These are phyloP conservation scores for Sialia sialis DNA, from an alignment of 2,113 vertebrate species.

Conservation along the genomic window DNA sequence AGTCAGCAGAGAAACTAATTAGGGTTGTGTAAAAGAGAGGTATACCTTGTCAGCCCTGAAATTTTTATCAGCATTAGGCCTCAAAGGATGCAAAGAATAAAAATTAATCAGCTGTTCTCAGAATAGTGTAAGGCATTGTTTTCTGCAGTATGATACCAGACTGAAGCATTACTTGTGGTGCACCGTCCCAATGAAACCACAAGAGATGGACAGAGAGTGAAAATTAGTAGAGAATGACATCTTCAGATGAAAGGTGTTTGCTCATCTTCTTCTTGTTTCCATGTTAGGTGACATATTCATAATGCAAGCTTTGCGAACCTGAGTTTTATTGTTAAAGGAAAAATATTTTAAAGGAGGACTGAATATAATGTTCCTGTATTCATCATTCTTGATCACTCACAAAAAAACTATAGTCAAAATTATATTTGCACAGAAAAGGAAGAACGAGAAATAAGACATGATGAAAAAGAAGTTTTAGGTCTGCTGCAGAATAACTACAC, in stretches of 20 bases:
- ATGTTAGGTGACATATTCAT: not conserved
- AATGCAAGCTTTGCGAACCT: not conserved
- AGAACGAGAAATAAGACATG: not conserved
- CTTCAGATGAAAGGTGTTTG: not conserved
- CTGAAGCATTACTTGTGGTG: rapidly evolving
- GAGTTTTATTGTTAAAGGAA: not conserved
- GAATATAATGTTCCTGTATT: not conserved
- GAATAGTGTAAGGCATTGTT: not conserved
- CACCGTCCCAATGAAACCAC: not conserved
- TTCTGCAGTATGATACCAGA: not conserved
- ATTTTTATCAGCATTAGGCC: not conserved
- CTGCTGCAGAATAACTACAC: not conserved
- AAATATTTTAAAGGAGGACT: not conserved
- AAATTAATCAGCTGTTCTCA: not conserved
- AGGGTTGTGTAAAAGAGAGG: not conserved
- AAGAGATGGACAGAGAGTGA: not conserved
- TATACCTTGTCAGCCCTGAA: not conserved
- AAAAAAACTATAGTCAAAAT: not conserved
- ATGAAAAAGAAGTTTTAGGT: not conserved
- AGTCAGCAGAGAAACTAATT: not conserved
- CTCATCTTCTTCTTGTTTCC: not conserved
- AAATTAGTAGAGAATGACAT: not conserved
- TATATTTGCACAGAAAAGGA: not conserved
- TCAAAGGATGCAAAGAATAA: not conserved
- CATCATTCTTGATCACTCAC: not conserved